Evolutionary conservation across 2,113 vertebrate species (phyloP).

Genomic region (Gyps fulvus): DNA sequence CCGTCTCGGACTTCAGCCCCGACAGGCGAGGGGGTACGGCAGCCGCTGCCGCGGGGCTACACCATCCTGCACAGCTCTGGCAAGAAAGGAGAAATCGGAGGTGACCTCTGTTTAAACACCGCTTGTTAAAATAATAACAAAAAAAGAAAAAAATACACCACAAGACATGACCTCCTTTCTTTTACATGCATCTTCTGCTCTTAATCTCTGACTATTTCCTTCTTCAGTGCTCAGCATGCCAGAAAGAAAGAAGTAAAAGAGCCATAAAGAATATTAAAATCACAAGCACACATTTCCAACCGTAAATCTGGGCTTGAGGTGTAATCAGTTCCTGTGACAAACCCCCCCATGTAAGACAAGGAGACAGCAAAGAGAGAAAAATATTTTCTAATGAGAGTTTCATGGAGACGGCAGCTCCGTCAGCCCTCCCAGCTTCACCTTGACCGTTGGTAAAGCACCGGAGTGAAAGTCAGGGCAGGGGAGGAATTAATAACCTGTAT

Average conservation of each 20-base stretch:
- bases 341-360: background rate
- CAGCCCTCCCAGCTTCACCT: slow-evolving; percentile 21
- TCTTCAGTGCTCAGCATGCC: background rate
- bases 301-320: background rate
- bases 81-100: background rate
- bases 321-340: background rate
- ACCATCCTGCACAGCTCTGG: background rate
- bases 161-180: background rate
- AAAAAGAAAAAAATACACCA: background rate
- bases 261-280: background rate
- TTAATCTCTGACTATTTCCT: background rate
- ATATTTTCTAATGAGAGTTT: background rate
- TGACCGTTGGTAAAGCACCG: fast-evolving
- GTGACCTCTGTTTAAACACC: background rate
- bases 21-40: fast-evolving
- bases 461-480: slow-evolving; percentile 7
- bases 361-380: background rate
- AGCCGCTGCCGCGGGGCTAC: background rate
- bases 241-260: background rate
- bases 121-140: background rate
- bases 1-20: fast-evolving
- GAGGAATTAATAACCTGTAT: slow-evolving; percentile 41
- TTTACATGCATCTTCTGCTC: background rate
- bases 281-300: background rate
- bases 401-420: background rate